Evolutionary conservation across 2,888 invertebrate genomes (phyloP), one percentile per base, ranked within the genome.

Genomic region (Ommatoiulus sabulosus): DNA sequence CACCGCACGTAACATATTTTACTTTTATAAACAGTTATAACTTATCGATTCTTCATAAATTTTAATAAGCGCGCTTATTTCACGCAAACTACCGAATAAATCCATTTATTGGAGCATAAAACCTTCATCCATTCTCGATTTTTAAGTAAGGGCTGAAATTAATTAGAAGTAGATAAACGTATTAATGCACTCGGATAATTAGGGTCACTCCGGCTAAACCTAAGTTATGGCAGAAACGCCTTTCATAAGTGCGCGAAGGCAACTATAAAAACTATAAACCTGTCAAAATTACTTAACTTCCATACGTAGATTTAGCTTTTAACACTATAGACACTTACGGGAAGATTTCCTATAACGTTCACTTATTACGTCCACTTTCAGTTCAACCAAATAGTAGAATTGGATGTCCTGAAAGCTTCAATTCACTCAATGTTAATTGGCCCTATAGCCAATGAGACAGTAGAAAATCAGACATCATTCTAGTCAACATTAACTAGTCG

Each of bases 91-190:
- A 24, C 72, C 20, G 24, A 72, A 72, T 72, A 72, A 72, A 72
- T 72, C 72, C 72, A n/a, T 72, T 72, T 24, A 72, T 72, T 72
- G 8, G 72, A n/a, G 72, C 72, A 24, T 72, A 72, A 72, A 72
- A 72, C 24, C 72, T n/a, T n/a, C 72, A 72, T n/a, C 72, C 8
- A 24, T 72, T 72, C 72, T 72, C 10, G 72, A 72, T 72, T 72
- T n/a, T 63, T 10, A 10, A 72, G n/a, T 72, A 24, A 24, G 72
- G 24, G 72, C 0, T 8, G 72, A 72, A 72, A 72, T 72, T 72
- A 72, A 72, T 72, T 72, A 72, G 24, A 24, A 72, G 7, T 72
- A 72, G 72, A 72, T 72, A 20, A 72, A 24, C 72, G 72, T 72
- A 72, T 72, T 72, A 72, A 72, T n/a, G 24, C 72, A 4, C 72